Percentiles rank a stretch among this genome's conserved stretches.
Evolutionary conservation across 2,888 invertebrate genomes (phyloP).

Genomic region (Diaprepes abbreviatus): DNA sequence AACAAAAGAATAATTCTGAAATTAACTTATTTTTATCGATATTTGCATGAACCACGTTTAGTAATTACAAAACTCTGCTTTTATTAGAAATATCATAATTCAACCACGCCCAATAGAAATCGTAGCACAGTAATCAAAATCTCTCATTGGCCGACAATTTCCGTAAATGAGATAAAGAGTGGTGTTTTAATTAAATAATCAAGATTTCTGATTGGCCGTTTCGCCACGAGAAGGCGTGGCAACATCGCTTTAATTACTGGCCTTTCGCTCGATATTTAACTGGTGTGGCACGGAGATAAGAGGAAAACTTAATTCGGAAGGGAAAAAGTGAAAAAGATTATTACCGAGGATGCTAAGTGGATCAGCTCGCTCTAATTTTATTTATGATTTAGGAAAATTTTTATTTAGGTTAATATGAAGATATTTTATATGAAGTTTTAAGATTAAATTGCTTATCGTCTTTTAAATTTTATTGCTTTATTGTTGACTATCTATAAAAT

Average conservation of each 20-base stretch:
- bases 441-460: too few relatives aligned
- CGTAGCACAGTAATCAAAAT: background rate
- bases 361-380: too few relatives aligned
- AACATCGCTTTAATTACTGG: conserved; percentile 65
- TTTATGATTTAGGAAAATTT: too few relatives aligned
- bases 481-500: too few relatives aligned
- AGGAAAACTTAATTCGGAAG: background rate
- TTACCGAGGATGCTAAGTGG: too few relatives aligned
- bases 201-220: conserved; percentile 63
- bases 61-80: background rate
- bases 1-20: too few relatives aligned
- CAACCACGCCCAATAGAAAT: conserved; percentile 24
- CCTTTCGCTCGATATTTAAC: conserved; percentile 26
- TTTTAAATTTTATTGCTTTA: too few relatives aligned
- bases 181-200: conserved; percentile 67
- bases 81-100: background rate
- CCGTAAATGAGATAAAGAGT: conserved; percentile 44
- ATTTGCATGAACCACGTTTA: too few relatives aligned
- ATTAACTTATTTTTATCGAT: too few relatives aligned
- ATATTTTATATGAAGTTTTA: too few relatives aligned
- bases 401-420: too few relatives aligned
- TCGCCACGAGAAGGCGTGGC: conserved; percentile 57
- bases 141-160: conserved; percentile 38
- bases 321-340: background rate
- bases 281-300: background rate